These are phyloP conservation scores for Peribatodes rhomboidaria DNA, from an alignment of 2,888 invertebrate genomes.

Conservation along the genomic window DNA sequence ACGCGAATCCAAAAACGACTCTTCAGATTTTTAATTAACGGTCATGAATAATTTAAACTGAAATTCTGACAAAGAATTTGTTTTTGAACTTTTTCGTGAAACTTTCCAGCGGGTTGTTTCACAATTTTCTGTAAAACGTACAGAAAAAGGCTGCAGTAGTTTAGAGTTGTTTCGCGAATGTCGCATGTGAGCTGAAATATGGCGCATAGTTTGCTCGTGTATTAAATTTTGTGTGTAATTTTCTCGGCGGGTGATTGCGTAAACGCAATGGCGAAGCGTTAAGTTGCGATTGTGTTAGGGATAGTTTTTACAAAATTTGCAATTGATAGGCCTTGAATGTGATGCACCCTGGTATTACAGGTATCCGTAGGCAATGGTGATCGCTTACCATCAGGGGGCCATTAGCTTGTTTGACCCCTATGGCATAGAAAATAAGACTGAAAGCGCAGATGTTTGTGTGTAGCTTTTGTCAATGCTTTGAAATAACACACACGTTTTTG, in stretches of 20 bases:
- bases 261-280: not conserved
- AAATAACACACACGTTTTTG: too few relatives aligned
- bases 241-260: slow-evolving; percentile 19
- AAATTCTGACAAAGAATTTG: slow-evolving; percentile 26
- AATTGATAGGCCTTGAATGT: too few relatives aligned
- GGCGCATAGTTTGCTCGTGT: slow-evolving; percentile 52
- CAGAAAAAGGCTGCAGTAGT: slow-evolving; percentile 24
- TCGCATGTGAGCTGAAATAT: slow-evolving; percentile 56
- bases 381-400: too few relatives aligned
- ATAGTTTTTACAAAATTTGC: not conserved
- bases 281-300: not conserved
- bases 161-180: slow-evolving; percentile 48
- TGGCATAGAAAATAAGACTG: too few relatives aligned
- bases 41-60: slow-evolving; percentile 35
- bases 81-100: slow-evolving; percentile 18
- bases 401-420: too few relatives aligned
- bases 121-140: slow-evolving; percentile 25
- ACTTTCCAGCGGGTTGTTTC: slow-evolving; percentile 25
- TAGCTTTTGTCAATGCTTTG: too few relatives aligned
- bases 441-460: too few relatives aligned
- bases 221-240: slow-evolving; percentile 57
- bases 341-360: too few relatives aligned
- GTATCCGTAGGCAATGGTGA: too few relatives aligned
- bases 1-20: slow-evolving; percentile 12
- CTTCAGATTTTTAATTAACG: slow-evolving; percentile 34